A percentile compares a stretch with the other conserved stretches of the same genome.
Evolutionary conservation across 2,113 vertebrate species (phyloP).

Genomic region (Zingel zingel): DNA sequence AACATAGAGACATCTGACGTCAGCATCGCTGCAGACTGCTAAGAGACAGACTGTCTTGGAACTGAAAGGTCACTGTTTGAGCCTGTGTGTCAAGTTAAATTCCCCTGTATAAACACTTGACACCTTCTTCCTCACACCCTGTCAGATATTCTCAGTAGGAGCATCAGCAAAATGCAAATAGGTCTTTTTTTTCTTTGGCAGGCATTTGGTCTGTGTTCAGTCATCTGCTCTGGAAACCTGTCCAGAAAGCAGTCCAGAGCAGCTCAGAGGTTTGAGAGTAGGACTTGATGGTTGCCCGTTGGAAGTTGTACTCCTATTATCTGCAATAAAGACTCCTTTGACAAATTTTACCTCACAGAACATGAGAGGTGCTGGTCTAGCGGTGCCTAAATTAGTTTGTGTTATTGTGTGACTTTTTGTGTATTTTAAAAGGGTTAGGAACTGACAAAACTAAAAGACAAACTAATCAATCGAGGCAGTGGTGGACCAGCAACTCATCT

Average conservation of each 20-base stretch:
- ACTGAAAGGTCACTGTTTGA: slow-evolving; percentile 14
- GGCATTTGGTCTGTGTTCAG: neutral
- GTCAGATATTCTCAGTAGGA: slow-evolving; percentile 35
- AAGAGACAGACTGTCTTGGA: neutral
- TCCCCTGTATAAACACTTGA: slow-evolving; percentile 28
- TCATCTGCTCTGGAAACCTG: neutral
- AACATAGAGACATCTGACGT: neutral
- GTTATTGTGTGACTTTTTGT: too few species aligned
- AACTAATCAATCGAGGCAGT: too few species aligned
- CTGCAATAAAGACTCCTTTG: too few species aligned
- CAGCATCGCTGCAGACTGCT: neutral
- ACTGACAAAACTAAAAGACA: too few species aligned
- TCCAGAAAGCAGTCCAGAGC: neutral
- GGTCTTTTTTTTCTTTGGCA: neutral
- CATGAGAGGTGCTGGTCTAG: too few species aligned
- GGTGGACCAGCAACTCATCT: too few species aligned
- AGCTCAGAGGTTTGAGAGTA: neutral
- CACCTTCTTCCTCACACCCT: neutral
- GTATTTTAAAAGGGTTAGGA: too few species aligned
- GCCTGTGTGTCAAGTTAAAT: slow-evolving; percentile 47
- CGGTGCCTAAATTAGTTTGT: too few species aligned
- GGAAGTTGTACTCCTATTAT: too few species aligned
- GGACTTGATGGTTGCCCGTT: too few species aligned
- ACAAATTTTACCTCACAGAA: too few species aligned
- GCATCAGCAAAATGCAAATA: slow-evolving; percentile 64